These are phyloP conservation scores for Ctenopoma kingsleyae DNA, from an alignment of 2,797 vertebrate species.

Conservation along the genomic window DNA sequence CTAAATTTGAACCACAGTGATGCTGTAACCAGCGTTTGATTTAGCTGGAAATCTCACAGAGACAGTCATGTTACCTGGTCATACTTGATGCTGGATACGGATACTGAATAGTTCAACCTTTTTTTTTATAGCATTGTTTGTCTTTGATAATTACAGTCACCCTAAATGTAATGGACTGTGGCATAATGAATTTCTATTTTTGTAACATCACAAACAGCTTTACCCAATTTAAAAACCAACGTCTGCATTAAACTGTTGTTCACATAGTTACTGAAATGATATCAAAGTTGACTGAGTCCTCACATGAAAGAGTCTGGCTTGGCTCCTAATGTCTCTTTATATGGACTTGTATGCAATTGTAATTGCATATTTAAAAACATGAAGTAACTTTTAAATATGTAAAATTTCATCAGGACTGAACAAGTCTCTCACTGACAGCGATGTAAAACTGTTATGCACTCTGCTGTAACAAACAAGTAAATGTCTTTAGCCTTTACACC, in stretches of 20 bases:
- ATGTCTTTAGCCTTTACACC: conserved; percentile 45
- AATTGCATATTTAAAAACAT: background rate
- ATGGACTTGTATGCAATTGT: background rate
- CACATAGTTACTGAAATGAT: conserved; percentile 16
- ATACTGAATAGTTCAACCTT: conserved; percentile 9
- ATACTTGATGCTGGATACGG: conserved; percentile 21
- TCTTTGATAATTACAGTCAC: conserved; percentile 21
- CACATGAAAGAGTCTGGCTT: background rate
- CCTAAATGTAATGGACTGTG: conserved; percentile 21
- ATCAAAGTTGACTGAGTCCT: background rate
- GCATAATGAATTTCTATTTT: conserved; percentile 50
- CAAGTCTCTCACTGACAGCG: conserved; percentile 33
- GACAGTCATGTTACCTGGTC: background rate
- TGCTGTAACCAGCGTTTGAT: conserved; percentile 2
- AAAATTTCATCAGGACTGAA: background rate
- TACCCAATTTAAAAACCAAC: conserved; percentile 15
- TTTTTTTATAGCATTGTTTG: conserved; percentile 27
- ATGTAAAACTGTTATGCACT: conserved; percentile 41
- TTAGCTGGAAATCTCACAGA: background rate
- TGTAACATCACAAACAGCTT: conserved; percentile 37
- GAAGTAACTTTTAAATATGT: background rate
- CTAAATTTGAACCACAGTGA: background rate
- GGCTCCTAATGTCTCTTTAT: background rate
- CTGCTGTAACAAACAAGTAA: conserved; percentile 59
- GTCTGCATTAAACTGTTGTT: conserved; percentile 31